A percentile compares a stretch with the other conserved stretches of the same genome.
phyloP scores from a whole-genome alignment of 2,888 invertebrate genomes.

The Temnothorax ravouxi region DNA sequence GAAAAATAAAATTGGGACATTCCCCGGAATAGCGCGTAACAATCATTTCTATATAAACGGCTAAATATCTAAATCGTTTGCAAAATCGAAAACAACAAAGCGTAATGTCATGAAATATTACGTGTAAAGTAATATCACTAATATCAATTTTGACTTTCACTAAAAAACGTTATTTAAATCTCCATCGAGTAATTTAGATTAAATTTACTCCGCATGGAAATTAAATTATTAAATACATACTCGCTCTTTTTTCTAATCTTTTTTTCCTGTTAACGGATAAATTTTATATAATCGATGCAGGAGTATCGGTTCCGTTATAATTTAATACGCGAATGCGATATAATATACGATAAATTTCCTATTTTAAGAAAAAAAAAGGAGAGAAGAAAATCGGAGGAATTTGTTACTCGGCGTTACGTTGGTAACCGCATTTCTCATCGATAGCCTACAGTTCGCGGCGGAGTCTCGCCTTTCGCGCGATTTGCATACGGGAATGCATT shows the following conservation, averaged over 20 bases:
- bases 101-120: neutral
- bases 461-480: constrained; percentile 27
- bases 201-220: constrained; percentile 2
- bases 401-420: neutral
- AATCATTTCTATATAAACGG: neutral
- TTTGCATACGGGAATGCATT: constrained; percentile 49
- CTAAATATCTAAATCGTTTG: neutral
- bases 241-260: neutral
- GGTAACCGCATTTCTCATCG: constrained; percentile 16
- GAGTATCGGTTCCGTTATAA: neutral
- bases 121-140: neutral
- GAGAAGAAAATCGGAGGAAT: neutral
- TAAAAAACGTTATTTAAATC: neutral
- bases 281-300: neutral
- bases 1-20: neutral
- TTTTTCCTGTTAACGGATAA: neutral
- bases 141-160: neutral
- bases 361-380: neutral
- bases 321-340: neutral
- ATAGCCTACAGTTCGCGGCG: constrained; percentile 13
- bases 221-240: constrained; percentile 1
- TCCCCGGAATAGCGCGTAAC: neutral
- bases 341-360: neutral
- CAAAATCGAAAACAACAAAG: neutral
- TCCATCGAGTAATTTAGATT: neutral